phyloP scores from a whole-genome alignment of 2,797 vertebrate species.

The Poeciliopsis turneri region DNA sequence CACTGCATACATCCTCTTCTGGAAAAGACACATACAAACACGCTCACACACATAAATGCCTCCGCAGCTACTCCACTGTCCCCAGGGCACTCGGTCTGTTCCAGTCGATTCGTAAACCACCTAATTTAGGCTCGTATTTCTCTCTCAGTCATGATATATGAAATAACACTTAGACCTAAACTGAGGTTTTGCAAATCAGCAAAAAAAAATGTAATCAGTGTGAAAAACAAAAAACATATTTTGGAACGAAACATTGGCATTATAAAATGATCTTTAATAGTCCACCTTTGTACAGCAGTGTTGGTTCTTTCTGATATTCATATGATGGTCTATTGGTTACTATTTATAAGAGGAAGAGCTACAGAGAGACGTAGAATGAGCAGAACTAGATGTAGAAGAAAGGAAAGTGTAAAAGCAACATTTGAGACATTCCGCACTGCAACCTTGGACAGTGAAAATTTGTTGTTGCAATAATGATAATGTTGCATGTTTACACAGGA shows the following conservation, averaged over 20 bases:
- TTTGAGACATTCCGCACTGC: conserved; percentile 76
- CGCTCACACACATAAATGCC: conserved; percentile 33
- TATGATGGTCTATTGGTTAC: conserved; percentile 56
- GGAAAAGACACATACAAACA: conserved; percentile 22
- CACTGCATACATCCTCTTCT: conserved; percentile 36
- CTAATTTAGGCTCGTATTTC: conserved; percentile 78
- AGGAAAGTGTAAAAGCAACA: conserved; percentile 69
- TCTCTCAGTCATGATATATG: conserved; percentile 70
- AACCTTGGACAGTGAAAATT: conserved; percentile 66
- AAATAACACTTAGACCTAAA: conserved; percentile 81
- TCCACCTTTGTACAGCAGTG: conserved; percentile 78
- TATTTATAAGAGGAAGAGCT: conserved; percentile 70
- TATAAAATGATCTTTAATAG: conserved; percentile 80
- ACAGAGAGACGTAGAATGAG: conserved; percentile 41
- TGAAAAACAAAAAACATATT: conserved; percentile 64
- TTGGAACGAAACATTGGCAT: conserved; percentile 68
- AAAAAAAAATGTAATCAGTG: conserved; percentile 58
- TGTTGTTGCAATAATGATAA: conserved; percentile 67
- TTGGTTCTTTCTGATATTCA: conserved; percentile 57
- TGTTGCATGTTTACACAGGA: conserved; percentile 65
- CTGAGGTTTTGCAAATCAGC: conserved; percentile 73
- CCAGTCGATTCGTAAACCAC: conserved; percentile 50
- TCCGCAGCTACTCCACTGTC: conserved; percentile 39
- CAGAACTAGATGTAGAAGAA: conserved; percentile 24
- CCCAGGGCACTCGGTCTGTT: conserved; percentile 59